These are phyloP conservation scores for Malurus melanocephalus DNA, from an alignment of 2,113 vertebrate species.

Conservation along the genomic window DNA sequence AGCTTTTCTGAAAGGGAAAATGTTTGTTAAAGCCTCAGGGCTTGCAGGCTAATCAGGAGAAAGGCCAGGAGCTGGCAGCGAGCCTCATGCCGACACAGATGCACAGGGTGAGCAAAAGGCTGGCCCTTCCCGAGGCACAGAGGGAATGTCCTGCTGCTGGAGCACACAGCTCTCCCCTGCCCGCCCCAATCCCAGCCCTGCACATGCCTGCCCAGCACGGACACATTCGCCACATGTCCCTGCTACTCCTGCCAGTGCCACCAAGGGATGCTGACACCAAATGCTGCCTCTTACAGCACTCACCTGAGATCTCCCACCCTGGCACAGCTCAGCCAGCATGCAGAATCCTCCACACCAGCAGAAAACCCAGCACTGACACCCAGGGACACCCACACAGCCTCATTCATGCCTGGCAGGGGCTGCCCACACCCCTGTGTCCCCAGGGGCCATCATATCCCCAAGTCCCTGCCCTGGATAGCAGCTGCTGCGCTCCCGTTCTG, in stretches of 20 bases:
- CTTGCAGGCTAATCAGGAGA: background rate
- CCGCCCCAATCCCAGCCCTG: rapidly evolving
- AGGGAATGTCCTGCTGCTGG: background rate
- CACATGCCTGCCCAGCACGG: rapidly evolving
- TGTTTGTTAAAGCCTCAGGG: slow-evolving; percentile 44
- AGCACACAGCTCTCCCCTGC: background rate
- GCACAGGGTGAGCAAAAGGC: background rate
- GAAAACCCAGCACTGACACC: background rate
- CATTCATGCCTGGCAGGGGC: background rate
- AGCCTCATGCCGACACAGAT: background rate
- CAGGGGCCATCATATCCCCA: background rate
- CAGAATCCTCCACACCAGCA: background rate
- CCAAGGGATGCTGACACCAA: background rate
- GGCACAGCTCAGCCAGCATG: rapidly evolving
- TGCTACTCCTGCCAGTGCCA: rapidly evolving
- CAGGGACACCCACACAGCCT: background rate
- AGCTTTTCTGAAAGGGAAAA: slow-evolving; percentile 32
- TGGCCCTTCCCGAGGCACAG: background rate
- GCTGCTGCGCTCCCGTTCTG: background rate
- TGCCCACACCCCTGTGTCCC: background rate
- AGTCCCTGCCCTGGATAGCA: background rate
- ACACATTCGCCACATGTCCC: rapidly evolving
- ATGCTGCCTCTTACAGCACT: background rate
- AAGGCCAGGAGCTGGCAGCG: background rate
- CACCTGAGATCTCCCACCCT: background rate